Percentiles rank a stretch among this genome's conserved stretches.
phyloP scores from a whole-genome alignment of 2,888 invertebrate species.

The Sipha maydis region DNA sequence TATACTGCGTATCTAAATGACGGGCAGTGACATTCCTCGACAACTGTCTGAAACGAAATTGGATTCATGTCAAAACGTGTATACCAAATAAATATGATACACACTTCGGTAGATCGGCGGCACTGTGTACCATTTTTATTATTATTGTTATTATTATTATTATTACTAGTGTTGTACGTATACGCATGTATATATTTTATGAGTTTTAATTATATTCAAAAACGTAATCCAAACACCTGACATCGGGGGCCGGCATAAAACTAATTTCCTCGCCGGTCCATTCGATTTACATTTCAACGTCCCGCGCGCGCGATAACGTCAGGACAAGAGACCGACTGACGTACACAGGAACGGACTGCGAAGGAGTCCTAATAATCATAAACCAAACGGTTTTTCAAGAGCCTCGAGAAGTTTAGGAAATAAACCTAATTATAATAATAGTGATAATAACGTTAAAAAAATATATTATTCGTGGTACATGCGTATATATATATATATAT shows the following conservation, averaged over 20 bases:
- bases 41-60: slow-evolving; percentile 50
- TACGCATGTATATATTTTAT: slow-evolving; percentile 30
- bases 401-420: slow-evolving; percentile 18
- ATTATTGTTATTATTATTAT: slow-evolving; percentile 38
- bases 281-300: slow-evolving; percentile 30
- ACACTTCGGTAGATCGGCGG: not conserved
- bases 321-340: slow-evolving; percentile 33
- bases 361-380: slow-evolving; percentile 37
- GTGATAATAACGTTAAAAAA: not conserved
- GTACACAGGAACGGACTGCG: not conserved
- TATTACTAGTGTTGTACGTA: not conserved
- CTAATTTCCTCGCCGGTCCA: slow-evolving; percentile 48
- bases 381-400: slow-evolving; percentile 27
- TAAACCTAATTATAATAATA: slow-evolving; percentile 15
- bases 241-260: slow-evolving; percentile 12
- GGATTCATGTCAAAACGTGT: slow-evolving; percentile 51
- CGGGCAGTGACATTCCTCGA: slow-evolving; percentile 46
- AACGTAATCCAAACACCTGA: slow-evolving; percentile 54
- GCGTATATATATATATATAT: not conserved
- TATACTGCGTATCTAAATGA: slow-evolving; percentile 2
- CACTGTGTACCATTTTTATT: not conserved
- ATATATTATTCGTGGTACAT: not conserved
- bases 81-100: not conserved
- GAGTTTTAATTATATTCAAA: slow-evolving; percentile 59
- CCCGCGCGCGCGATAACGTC: slow-evolving; percentile 30